These are phyloP conservation scores for Cephonodes hylas DNA, from an alignment of 2,888 invertebrate genomes.

Conservation along the genomic window DNA sequence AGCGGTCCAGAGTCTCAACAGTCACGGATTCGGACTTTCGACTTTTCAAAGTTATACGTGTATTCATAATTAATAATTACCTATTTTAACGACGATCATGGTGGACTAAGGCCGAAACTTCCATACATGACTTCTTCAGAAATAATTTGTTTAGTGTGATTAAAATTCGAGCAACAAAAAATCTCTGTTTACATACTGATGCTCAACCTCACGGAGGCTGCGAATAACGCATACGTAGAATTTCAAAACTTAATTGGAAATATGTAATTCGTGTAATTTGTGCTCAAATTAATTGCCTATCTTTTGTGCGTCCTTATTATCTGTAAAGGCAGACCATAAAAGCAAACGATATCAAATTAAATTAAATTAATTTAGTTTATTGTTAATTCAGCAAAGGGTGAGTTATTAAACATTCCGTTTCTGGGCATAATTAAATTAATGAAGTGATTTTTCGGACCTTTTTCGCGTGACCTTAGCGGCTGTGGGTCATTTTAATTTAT, in stretches of 20 bases:
- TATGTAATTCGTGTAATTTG: not conserved
- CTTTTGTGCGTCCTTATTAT: not conserved
- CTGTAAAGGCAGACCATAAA: not conserved
- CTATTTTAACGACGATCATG: too few species aligned
- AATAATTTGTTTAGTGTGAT: too few species aligned
- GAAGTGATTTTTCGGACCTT: conserved; percentile 1
- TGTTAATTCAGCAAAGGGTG: conserved; percentile 12
- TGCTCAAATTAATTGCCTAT: not conserved
- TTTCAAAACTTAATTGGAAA: not conserved
- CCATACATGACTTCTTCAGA: too few species aligned
- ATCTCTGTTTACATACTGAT: too few species aligned
- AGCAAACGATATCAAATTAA: not conserved
- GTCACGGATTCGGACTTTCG: too few species aligned
- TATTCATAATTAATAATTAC: too few species aligned
- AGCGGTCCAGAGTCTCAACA: too few species aligned
- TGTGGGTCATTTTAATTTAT: not conserved
- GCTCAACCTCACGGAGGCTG: too few species aligned
- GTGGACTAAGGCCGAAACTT: too few species aligned
- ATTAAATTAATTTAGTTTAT: conserved; percentile 2
- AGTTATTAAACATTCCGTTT: not conserved
- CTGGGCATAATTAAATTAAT: conserved; percentile 12
- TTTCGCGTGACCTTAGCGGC: not conserved
- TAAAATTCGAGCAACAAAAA: too few species aligned
- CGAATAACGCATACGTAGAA: not conserved
- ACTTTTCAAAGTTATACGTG: too few species aligned